Conservation (phyloP, 2,797 vertebrate genomes). For the Sebastolobus altivelis region DNA sequence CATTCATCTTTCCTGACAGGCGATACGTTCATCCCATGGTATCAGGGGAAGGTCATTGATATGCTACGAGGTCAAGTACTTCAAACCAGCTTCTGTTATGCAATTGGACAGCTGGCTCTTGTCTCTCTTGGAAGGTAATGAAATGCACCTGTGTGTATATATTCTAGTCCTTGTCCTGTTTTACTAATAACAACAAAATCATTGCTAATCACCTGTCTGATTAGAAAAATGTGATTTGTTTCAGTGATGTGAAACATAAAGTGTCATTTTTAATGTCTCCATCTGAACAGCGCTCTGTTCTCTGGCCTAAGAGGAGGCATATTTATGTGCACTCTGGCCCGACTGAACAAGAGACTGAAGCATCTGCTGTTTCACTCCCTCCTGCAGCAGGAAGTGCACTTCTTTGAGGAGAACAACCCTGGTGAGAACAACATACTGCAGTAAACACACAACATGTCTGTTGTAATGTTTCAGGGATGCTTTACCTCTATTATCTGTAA, state of each 20-base stretch:
- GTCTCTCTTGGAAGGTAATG: slow-evolving; percentile 88
- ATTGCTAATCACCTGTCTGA: neutral
- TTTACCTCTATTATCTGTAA: neutral
- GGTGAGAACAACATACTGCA: slow-evolving; percentile 73
- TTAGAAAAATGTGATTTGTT: neutral
- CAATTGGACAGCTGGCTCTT: slow-evolving; percentile 82
- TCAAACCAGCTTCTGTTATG: slow-evolving; percentile 65
- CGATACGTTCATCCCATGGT: slow-evolving; percentile 87
- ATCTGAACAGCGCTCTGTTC: slow-evolving; percentile 69
- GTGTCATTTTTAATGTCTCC: neutral
- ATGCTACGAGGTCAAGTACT: slow-evolving; percentile 74
- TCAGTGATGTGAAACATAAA: neutral
- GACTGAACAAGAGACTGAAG: slow-evolving; percentile 85
- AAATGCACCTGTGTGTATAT: neutral
- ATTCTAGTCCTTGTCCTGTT: neutral
- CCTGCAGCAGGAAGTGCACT: slow-evolving; percentile 89
- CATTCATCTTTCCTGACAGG: slow-evolving; percentile 75
- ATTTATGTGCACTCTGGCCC: slow-evolving; percentile 76
- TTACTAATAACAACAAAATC: accelerated
- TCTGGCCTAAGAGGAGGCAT: slow-evolving; percentile 84
- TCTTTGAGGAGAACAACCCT: slow-evolving; percentile 89
- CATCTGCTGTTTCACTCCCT: slow-evolving; percentile 86
- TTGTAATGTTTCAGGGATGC: neutral
- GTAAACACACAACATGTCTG: neutral
- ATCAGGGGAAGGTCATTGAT: slow-evolving; percentile 88